Conservation (phyloP, 1,140 invertebrate genomes). For the Drosophila truncata region DNA sequence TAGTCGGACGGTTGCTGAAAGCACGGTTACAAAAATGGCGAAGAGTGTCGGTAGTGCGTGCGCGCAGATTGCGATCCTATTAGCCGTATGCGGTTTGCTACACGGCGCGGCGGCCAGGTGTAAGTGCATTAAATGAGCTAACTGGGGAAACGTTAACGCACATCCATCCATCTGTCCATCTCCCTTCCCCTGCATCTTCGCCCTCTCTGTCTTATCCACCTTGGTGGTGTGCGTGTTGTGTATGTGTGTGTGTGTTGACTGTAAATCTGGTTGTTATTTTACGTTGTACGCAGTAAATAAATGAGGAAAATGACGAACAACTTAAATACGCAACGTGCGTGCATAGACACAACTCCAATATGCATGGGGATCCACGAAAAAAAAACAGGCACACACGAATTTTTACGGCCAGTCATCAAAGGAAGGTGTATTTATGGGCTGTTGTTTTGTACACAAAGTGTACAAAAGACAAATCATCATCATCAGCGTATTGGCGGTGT, state of each 20-base stretch:
- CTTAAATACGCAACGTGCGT: conserved; percentile 12
- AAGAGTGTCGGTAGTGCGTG: conserved; percentile 71
- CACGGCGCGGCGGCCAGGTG: conserved; percentile 31
- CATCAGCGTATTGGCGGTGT: not conserved
- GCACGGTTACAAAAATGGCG: conserved; percentile 64
- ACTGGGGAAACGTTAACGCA: conserved; percentile 9
- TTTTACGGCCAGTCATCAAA: conserved; percentile 11
- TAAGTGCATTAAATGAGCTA: conserved; percentile 42
- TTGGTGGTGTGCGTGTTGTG: conserved; percentile 21
- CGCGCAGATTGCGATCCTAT: conserved; percentile 71
- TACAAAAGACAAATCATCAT: conserved; percentile 47
- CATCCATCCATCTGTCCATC: conserved; percentile 2
- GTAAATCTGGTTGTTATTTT: conserved; percentile 54
- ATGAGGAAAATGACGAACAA: conserved; percentile 10
- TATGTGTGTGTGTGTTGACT: conserved; percentile 28
- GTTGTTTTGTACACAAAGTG: conserved; percentile 49
- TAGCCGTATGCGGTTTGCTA: conserved; percentile 56
- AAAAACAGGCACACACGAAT: conserved; percentile 1
- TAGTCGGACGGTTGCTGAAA: conserved; percentile 40
- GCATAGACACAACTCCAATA: conserved; percentile 1
- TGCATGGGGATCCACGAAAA: not conserved
- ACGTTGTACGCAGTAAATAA: conserved; percentile 33
- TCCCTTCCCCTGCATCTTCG: conserved; percentile 1
- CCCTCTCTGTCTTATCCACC: conserved; percentile 9
- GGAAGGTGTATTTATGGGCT: conserved; percentile 25